A percentile compares a stretch with the other conserved stretches of the same genome.
Evolutionary conservation across 2,797 vertebrate species (phyloP).

Genomic region (Lepilemur ruficaudatus): DNA sequence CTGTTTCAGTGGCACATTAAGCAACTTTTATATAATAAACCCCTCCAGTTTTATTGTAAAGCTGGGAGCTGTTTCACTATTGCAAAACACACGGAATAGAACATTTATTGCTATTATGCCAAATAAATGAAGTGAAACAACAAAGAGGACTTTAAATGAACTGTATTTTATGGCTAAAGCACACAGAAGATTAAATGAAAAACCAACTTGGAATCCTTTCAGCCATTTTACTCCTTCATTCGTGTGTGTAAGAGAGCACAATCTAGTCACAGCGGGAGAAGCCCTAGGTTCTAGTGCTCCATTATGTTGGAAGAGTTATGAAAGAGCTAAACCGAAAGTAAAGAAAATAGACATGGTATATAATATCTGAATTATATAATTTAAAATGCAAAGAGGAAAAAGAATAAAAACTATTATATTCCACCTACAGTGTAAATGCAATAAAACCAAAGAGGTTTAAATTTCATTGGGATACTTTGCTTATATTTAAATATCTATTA

Average conservation of each 20-base stretch:
- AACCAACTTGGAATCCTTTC: conserved; percentile 62
- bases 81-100: conserved; percentile 71
- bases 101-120: conserved; percentile 80
- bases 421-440: neutral
- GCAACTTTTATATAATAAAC: conserved; percentile 65
- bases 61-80: conserved; percentile 68
- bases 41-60: conserved; percentile 76
- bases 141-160: conserved; percentile 77
- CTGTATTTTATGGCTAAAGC: conserved; percentile 70
- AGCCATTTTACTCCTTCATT: conserved; percentile 56
- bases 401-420: neutral
- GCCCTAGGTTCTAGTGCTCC: neutral
- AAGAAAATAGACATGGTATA: neutral
- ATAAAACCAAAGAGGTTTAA: neutral
- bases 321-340: neutral
- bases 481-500: neutral
- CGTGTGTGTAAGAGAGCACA: neutral
- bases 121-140: conserved; percentile 82
- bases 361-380: neutral
- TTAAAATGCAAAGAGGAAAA: neutral
- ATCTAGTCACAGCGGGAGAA: conserved; percentile 42
- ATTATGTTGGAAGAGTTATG: neutral
- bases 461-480: neutral
- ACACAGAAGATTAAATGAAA: conserved; percentile 76
- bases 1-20: conserved; percentile 60